phyloP scores from a whole-genome alignment of 2,888 invertebrate genomes.

The Troides oblongomaculatus region DNA sequence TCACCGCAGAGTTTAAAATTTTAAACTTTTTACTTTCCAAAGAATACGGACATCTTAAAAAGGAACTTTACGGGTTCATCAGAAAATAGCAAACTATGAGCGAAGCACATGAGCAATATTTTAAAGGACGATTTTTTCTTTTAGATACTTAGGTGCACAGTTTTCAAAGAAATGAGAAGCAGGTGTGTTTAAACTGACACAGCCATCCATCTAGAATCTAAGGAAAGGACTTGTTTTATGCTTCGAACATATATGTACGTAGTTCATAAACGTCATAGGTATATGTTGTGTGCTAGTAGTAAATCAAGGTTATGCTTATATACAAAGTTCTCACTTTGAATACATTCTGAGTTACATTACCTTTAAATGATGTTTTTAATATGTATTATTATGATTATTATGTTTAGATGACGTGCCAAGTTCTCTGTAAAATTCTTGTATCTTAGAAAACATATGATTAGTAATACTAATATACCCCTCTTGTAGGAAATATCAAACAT shows the following conservation, averaged over 20 bases:
- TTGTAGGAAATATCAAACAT: too few relatives aligned
- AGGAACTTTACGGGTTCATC: neutral
- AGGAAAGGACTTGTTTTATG: neutral
- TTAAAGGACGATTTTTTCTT: neutral
- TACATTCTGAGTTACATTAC: neutral
- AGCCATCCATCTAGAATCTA: conserved; percentile 3
- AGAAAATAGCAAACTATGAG: neutral
- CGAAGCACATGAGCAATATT: neutral
- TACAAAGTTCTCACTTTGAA: neutral
- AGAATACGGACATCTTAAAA: neutral
- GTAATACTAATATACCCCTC: too few relatives aligned
- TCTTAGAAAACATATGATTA: too few relatives aligned
- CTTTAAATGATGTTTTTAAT: neutral
- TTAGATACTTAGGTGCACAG: neutral
- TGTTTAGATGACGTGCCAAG: too few relatives aligned
- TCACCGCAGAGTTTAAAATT: neutral
- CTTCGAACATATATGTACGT: neutral
- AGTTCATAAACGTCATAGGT: neutral
- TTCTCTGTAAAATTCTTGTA: too few relatives aligned
- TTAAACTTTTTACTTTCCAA: neutral
- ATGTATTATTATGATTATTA: neutral
- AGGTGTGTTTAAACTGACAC: conserved; percentile 5
- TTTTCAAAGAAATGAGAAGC: neutral
- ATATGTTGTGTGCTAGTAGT: neutral
- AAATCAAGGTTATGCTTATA: neutral